Conservation (phyloP, 2,888 invertebrate genomes). For the Pilophorus perplexus region DNA sequence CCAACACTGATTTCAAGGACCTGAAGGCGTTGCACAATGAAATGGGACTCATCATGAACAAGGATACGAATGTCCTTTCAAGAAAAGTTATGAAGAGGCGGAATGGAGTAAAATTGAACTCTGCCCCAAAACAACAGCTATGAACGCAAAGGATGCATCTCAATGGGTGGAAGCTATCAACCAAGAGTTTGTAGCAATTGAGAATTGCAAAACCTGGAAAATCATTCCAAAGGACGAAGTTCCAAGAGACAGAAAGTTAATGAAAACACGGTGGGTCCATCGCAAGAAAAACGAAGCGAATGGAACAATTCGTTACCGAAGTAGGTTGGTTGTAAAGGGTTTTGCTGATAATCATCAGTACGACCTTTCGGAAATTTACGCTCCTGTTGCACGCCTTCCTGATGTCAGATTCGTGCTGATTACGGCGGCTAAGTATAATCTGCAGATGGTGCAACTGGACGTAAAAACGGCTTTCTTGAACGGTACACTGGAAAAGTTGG, state of each 20-base stretch:
- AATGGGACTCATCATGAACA: too few species aligned
- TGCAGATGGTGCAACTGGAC: neutral
- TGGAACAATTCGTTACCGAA: neutral
- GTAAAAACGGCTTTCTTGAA: constrained; percentile 20
- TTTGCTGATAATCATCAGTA: constrained; percentile 13
- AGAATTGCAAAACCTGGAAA: neutral
- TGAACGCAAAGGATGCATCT: neutral
- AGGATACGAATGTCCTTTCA: too few species aligned
- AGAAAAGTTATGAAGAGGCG: too few species aligned
- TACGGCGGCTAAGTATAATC: neutral
- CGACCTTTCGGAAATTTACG: constrained; percentile 2
- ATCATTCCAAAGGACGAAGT: neutral
- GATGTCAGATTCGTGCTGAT: neutral
- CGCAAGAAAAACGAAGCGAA: neutral
- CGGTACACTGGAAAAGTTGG: constrained; percentile 2
- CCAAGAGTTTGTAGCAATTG: neutral
- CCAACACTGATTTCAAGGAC: too few species aligned
- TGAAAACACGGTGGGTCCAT: constrained; percentile 11
- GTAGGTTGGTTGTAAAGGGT: constrained; percentile 4
- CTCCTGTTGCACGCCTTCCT: neutral
- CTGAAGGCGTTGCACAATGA: too few species aligned
- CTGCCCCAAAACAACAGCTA: too few species aligned
- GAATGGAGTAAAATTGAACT: too few species aligned
- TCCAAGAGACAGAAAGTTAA: neutral
- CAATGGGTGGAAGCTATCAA: neutral